Evolutionary conservation across 2,113 vertebrate species (phyloP), one percentile per base, ranked within the genome.

Genomic region (Illadopsis cleaveri): DNA sequence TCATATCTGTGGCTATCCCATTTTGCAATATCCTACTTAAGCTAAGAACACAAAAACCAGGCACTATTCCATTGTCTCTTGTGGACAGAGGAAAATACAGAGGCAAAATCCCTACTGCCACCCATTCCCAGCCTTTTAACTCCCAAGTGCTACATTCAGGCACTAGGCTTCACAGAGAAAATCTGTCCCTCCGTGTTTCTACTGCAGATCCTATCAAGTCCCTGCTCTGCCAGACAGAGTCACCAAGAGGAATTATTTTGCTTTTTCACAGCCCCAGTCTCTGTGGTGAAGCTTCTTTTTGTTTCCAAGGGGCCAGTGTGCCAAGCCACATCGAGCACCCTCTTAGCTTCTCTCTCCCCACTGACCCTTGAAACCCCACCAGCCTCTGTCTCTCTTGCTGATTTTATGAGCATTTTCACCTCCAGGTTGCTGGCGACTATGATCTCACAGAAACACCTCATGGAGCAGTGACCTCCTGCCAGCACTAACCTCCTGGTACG

Each of bases 1-100:
- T 85, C 72, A 23, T 53, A 91, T 91, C 94, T 95, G 89, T 84
- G 89, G 95, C 94, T 89, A 79, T 79, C 61, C 91, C 93, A 64
- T 96, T 97, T 96, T 96, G 96, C 94, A 97, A 97, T 83, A 93
- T 72, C 86, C 93, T 93, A 79, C 84, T 97, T 91, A 91, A 92
- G 89, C 80, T 86, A 91, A 94, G 81, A 95, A 94, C 89, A 95
- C 86, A 95, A 86, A 94, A 96, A 30, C n/a, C 86, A 96, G 94
- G 91, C 96, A 0, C 71, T 92, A 86, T 85, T 93, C 81, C 93
- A 93, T 91, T 91, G 94, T 96, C 66, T 91, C 31, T 76, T 92
- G 80, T 64, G 78, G 76, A 86, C 65, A 84, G 86, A 90, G 45
- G 73, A 81, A 91, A 89, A 83, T 22, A 81, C 38, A 86, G 81